These are phyloP conservation scores for Serilophus lunatus DNA, from an alignment of 2,113 vertebrate species.

Conservation along the genomic window DNA sequence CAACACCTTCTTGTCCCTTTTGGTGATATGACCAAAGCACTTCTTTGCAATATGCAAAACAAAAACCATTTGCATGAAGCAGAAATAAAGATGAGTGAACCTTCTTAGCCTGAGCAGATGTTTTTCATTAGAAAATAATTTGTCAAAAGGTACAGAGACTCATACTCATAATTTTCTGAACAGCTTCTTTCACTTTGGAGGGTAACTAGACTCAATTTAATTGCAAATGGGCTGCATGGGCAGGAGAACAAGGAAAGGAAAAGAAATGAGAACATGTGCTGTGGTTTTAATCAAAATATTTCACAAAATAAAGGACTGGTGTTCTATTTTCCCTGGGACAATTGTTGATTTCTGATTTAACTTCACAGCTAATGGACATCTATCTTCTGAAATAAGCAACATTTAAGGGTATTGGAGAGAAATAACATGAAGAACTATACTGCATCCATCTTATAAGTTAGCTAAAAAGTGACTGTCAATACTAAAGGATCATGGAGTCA, in stretches of 20 bases:
- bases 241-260: neutral
- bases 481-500: neutral
- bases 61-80: neutral
- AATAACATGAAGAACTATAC: neutral
- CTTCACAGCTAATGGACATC: neutral
- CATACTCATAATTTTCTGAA: conserved; percentile 43
- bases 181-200: conserved; percentile 37
- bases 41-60: neutral
- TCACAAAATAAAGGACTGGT: neutral
- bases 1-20: neutral
- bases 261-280: neutral
- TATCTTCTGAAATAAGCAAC: neutral
- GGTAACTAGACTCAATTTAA: conserved; percentile 61
- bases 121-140: conserved; percentile 65
- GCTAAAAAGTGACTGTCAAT: neutral
- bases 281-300: neutral
- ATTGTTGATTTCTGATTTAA: neutral
- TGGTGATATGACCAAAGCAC: neutral
- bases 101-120: conserved; percentile 44
- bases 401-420: neutral
- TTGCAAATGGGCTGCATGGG: conserved; percentile 37
- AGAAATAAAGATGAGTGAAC: neutral
- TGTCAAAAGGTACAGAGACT: conserved; percentile 50
- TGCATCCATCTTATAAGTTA: neutral
- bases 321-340: neutral